phyloP scores from a whole-genome alignment of 2,797 vertebrate genomes.

The Hybognathus amarus region DNA sequence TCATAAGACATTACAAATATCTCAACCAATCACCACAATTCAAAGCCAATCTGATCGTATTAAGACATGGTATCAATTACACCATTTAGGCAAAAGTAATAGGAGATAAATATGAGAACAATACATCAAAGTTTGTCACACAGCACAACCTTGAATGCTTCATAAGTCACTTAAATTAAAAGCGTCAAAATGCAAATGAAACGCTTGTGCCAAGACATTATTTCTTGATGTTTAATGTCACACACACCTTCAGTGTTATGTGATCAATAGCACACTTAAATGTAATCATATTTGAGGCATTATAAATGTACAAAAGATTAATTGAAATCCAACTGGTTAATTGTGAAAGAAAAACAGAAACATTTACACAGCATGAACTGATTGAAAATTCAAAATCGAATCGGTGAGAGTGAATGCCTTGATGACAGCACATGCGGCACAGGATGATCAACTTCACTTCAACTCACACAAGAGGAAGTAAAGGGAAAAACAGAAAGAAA shows the following conservation, averaged over 20 bases:
- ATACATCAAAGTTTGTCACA: background rate
- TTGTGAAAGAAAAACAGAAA: conserved; percentile 9
- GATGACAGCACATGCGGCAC: background rate
- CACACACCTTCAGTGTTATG: background rate
- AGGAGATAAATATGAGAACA: background rate
- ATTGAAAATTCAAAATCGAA: conserved; percentile 21
- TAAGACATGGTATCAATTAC: conserved; percentile 3
- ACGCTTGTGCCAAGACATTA: background rate
- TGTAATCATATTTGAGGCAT: background rate
- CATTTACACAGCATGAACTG: conserved; percentile 7
- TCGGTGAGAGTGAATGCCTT: conserved; percentile 18
- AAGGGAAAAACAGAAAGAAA: conserved; percentile 19
- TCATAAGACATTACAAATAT: background rate
- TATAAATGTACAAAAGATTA: background rate
- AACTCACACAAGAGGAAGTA: conserved; percentile 13
- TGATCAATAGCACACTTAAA: conserved; percentile 8
- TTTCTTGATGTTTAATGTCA: background rate
- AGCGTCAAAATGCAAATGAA: background rate
- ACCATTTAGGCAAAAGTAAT: background rate
- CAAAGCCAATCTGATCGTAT: background rate
- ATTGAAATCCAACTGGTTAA: conserved; percentile 24
- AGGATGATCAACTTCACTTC: conserved; percentile 42
- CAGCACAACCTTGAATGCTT: background rate
- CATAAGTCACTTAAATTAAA: conserved; percentile 19
- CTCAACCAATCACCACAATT: background rate